phyloP scores from a whole-genome alignment of 30 jellyfish, hydroid and myxozoan species.

The Rhopilema esculentum region DNA sequence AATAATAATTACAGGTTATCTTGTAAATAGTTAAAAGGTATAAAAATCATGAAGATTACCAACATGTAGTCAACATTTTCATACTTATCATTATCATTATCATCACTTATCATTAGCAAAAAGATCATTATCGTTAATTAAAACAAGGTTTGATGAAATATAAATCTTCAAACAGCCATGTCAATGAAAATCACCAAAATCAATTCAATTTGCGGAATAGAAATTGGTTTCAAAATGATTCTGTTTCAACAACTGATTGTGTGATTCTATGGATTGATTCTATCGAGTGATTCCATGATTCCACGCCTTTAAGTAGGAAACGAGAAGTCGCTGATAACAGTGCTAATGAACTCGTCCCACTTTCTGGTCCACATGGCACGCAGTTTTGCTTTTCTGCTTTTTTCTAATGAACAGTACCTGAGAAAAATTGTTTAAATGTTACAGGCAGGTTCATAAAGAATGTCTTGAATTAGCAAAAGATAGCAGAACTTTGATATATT shows the following conservation, averaged over 20 bases:
- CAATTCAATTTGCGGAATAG: too few species aligned
- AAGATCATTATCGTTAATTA: too few species aligned
- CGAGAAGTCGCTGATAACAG: constrained; percentile 35
- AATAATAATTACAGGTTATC: too few species aligned
- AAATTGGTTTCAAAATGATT: too few species aligned
- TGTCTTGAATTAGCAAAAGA: not conserved
- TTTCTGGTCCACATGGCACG: constrained; percentile 67
- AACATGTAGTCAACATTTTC: too few species aligned
- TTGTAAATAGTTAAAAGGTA: too few species aligned
- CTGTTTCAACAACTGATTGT: not conserved
- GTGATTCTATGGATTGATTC: not conserved
- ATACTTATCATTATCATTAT: too few species aligned
- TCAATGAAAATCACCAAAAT: too few species aligned
- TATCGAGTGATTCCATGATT: not conserved
- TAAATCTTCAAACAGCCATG: too few species aligned
- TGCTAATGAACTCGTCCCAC: constrained; percentile 76
- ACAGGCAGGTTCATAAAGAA: not conserved
- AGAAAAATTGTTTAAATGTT: not conserved
- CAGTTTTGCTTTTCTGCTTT: constrained; percentile 25
- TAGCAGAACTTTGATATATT: not conserved
- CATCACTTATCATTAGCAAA: too few species aligned
- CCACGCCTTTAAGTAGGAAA: not conserved
- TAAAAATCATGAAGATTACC: too few species aligned
- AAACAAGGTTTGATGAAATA: too few species aligned
- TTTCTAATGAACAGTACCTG: constrained; percentile 64